These are phyloP conservation scores for Phataginus tetradactyla DNA, from an alignment of 2,797 vertebrate species.

Conservation along the genomic window DNA sequence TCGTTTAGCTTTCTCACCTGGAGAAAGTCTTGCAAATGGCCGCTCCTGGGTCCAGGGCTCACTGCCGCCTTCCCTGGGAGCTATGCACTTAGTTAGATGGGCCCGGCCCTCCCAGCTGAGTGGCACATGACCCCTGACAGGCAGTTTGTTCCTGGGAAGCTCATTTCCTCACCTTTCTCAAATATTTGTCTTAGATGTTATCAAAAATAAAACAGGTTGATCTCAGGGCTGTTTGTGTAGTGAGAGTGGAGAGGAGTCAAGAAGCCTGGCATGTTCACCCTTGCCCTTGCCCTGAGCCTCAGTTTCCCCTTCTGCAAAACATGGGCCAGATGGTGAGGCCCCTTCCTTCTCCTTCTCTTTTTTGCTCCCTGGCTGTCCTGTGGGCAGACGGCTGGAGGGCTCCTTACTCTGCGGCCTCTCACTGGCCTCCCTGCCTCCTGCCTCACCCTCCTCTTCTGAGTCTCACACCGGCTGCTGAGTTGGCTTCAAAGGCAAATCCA, in stretches of 20 bases:
- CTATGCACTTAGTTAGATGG: accelerated
- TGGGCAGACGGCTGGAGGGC: neutral
- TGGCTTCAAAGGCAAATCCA: neutral
- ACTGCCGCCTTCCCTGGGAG: accelerated
- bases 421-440: neutral
- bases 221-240: neutral
- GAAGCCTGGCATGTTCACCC: neutral
- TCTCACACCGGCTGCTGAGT: neutral
- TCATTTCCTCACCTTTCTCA: neutral
- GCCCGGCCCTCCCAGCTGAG: neutral
- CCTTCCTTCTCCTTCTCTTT: no score
- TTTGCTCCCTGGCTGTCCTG: neutral
- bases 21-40: neutral
- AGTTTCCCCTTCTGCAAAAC: neutral
- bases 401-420: neutral
- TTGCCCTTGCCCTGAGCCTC: neutral
- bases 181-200: neutral
- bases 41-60: neutral
- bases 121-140: accelerated
- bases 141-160: neutral
- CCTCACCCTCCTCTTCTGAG: neutral
- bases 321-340: no score
- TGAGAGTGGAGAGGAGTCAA: neutral
- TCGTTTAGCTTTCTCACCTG: neutral
- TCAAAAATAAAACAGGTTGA: neutral